Conservation (phyloP, 2,797 vertebrate genomes). For the Coregonus suidteri region DNA sequence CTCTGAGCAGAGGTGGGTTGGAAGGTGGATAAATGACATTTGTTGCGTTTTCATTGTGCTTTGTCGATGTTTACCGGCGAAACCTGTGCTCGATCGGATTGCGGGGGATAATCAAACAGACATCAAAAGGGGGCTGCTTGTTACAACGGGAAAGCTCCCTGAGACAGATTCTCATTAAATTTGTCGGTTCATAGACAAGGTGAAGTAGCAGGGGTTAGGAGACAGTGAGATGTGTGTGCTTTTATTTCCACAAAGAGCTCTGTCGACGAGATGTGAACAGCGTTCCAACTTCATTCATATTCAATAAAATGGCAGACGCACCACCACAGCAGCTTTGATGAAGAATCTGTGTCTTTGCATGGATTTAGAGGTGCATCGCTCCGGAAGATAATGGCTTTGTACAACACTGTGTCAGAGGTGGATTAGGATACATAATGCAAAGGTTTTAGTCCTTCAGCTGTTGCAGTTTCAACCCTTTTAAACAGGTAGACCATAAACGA, state of each 20-base stretch:
- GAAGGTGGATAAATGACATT: conserved; percentile 52
- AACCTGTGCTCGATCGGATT: conserved; percentile 59
- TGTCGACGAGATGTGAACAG: conserved; percentile 60
- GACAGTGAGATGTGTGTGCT: conserved; percentile 48
- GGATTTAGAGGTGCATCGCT: conserved; percentile 54
- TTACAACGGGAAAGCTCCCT: conserved; percentile 65
- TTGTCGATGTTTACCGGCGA: conserved; percentile 65
- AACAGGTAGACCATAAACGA: conserved; percentile 29
- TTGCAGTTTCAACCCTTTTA: conserved; percentile 18
- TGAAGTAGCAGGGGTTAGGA: conserved; percentile 42
- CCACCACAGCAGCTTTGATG: conserved; percentile 58
- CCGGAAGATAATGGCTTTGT: conserved; percentile 56
- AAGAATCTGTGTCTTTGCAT: conserved; percentile 57
- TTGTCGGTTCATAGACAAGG: conserved; percentile 65
- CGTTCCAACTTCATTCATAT: conserved; percentile 63
- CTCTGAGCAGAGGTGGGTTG: conserved; percentile 38
- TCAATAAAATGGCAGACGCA: conserved; percentile 55
- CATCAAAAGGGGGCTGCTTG: conserved; percentile 65
- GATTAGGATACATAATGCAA: conserved; percentile 48
- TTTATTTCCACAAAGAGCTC: conserved; percentile 56
- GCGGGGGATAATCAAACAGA: conserved; percentile 69
- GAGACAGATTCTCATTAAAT: conserved; percentile 70
- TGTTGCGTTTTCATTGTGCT: conserved; percentile 59
- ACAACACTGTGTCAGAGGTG: conserved; percentile 42
- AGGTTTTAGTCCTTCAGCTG: conserved; percentile 24